Evolutionary conservation across 2,888 invertebrate genomes (phyloP), one percentile per base, ranked within the genome.

Genomic region (Apoderus coryli): DNA sequence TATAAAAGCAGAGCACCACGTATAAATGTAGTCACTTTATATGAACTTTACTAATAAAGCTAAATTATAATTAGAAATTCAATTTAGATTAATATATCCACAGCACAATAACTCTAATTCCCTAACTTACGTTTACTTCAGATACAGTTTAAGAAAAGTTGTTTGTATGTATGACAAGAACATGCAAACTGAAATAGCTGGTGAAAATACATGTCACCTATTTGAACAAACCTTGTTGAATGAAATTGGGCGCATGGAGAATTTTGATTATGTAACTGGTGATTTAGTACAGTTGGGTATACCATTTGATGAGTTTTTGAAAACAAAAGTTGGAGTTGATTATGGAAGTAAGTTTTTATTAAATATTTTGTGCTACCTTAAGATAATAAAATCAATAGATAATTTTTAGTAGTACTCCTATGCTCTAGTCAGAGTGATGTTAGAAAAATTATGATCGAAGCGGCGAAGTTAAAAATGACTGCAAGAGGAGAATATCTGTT

Each of bases 401-500:
- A 19, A 60, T 59, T 77, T 77, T 23, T 72, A 96, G 96, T 96
- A 56, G 81, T 96, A 44, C 80, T 93, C 41, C 73, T 96, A 51
- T 96, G 96, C 53, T 92, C 92, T 1, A 86, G 81, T 47, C 81
- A 84, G 1, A 71, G 71, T 40, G 82, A 85, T 3, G 84, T 95
- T 25, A 66, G 95, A 32, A 79, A 92, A 53, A 88, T 98, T 43
- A 75, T 96, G 67, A 61, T 96, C 47, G 88, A 88, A 4, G 96
- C 96, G 2, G 82, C 90, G 45, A 84, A 89, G 41, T 68, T 96
- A 39, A 84, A 86, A 46, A 96, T 98, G 89, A 84, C 90, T 42
- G 79, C 82, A 33, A 85, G 82, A 35, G 95, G 95, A 4, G 95
- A 96, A 63, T 98, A 95, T 60, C 89, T 93, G 30, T 93, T 98